Base-by-base conservation (phyloP, 2,888 invertebrate species). In the Drosophila algonquin region DNA sequence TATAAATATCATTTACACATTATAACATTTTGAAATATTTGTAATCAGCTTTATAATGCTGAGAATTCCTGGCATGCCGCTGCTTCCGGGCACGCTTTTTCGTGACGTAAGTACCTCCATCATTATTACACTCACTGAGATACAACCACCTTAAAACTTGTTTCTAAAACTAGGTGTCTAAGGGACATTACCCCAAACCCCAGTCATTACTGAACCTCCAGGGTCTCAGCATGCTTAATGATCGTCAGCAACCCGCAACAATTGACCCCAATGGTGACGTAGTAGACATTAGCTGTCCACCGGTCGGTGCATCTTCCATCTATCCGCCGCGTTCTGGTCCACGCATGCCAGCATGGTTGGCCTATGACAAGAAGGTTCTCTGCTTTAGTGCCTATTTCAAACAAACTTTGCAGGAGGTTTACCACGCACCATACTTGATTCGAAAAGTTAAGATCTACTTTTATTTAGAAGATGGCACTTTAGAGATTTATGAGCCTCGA, bases 401-500 rank as follows among this genome's bases (percentile, higher is more conserved):
- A 61, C 91, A 93, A 65, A 95, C 96, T 0, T 93, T 97, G 0
- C 95, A 96, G 79, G 97, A 97, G 91, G 94, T 92, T 24, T 90
- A 90, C 35, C 88, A 95, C 89, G 94, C 95, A 2, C 94, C 95
- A 16, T 95, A 94, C 82, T 93, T 96, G 85, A 93, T 98, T 57
- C 94, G 97, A 10, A 94, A 95, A 81, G 97, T 97, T 5, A 96
- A 96, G 80, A 96, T 98, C 60, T 95, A 95, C 79, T 98, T 96
- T 90, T 98, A 95, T 89, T 93, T 98, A 24, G 98, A 98, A 93
- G 98, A 98, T 92, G 98, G 97, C 12, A 97, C 98, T 0, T 94
- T 98, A 70, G 97, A 97, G 93, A 96, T 98, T 92, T 94, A 54
- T 4, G 98, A 98, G 90, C 97, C 97, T 0, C 94, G 94, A 84